These are phyloP conservation scores for Gymnothorax javanicus DNA, from an alignment of 2,797 vertebrate species.

Conservation along the genomic window DNA sequence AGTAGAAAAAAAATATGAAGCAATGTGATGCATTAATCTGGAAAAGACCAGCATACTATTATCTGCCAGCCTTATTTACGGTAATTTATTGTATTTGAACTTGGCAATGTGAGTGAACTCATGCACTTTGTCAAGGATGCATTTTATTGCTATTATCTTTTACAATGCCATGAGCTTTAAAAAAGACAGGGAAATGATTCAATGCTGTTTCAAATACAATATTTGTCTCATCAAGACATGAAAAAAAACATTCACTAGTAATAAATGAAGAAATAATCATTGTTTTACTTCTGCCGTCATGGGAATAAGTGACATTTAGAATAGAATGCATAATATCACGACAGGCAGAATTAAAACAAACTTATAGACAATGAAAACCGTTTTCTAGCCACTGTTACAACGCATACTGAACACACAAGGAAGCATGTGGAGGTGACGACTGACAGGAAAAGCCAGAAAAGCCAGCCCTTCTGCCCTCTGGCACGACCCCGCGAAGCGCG, in stretches of 20 bases:
- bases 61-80: background rate
- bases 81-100: background rate
- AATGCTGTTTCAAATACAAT: background rate
- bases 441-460: slow-evolving; percentile 38
- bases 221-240: too few relatives aligned
- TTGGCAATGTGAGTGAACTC: background rate
- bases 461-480: slow-evolving; percentile 51
- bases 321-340: background rate
- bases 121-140: background rate
- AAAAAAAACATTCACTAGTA: too few relatives aligned
- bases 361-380: background rate
- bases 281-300: background rate
- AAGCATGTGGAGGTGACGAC: slow-evolving; percentile 22
- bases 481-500: slow-evolving; percentile 36
- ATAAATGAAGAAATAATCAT: background rate
- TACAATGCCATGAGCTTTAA: background rate
- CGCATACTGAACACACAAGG: slow-evolving; percentile 23
- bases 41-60: background rate
- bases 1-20: background rate
- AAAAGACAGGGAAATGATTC: background rate
- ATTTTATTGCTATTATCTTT: background rate
- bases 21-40: background rate
- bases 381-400: background rate
- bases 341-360: background rate
- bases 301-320: background rate